Conservation (phyloP, 2,113 vertebrate species). For the Halichoerus grypus region DNA sequence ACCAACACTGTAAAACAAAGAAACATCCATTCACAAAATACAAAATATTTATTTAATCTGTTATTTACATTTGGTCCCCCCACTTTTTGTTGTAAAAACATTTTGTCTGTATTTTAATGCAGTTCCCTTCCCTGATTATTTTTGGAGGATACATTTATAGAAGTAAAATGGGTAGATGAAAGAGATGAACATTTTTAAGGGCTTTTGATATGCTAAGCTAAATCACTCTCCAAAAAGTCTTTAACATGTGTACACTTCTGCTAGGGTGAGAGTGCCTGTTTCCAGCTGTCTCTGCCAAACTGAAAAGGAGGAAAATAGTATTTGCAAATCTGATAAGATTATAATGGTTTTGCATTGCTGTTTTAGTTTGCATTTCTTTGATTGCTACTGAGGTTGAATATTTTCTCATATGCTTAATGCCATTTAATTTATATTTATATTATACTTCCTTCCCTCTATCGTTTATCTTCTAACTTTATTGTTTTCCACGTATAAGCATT, state of each 20-base stretch:
- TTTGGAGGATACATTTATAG: background rate
- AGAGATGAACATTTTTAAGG: background rate
- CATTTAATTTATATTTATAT: conserved; percentile 21
- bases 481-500: background rate
- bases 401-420: conserved; percentile 39
- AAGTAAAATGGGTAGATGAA: conserved; percentile 29
- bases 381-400: background rate
- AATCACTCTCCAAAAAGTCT: background rate
- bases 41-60: conserved; percentile 16
- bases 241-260: background rate
- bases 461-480: conserved; percentile 31
- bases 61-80: background rate
- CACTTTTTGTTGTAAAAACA: background rate
- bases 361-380: conserved; percentile 33
- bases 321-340: conserved; percentile 22
- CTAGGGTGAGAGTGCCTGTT: background rate
- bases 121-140: background rate
- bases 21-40: background rate
- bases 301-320: conserved; percentile 21
- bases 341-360: background rate
- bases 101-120: background rate
- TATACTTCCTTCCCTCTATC: background rate
- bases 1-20: background rate
- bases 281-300: background rate
- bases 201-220: background rate